Conservation (phyloP, 2,113 vertebrate species). For the Megaceryle maxima region DNA sequence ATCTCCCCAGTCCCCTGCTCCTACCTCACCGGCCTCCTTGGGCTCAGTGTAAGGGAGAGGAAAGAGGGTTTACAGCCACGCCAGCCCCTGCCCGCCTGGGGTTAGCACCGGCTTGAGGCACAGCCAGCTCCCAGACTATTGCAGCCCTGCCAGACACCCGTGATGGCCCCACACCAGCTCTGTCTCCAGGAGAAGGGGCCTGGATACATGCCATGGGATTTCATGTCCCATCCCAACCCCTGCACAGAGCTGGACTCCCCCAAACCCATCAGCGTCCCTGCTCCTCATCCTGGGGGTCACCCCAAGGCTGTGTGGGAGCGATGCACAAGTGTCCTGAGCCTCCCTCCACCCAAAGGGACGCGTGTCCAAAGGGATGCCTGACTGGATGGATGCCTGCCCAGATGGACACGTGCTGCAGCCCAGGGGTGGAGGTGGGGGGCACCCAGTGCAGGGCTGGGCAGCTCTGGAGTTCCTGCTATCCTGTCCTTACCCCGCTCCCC, state of each 20-base stretch:
- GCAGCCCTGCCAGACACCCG: fast-evolving
- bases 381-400: not conserved
- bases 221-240: not conserved
- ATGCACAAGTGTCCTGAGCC: fast-evolving
- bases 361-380: not conserved
- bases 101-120: not conserved
- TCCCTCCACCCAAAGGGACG: not conserved
- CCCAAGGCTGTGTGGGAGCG: fast-evolving
- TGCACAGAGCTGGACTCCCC: not conserved
- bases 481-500: constrained; percentile 45
- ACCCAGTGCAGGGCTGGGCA: not conserved
- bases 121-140: not conserved
- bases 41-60: constrained; percentile 41
- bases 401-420: fast-evolving
- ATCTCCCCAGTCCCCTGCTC: not conserved
- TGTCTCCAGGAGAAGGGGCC: not conserved
- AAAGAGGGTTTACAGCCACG: not conserved
- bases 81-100: fast-evolving
- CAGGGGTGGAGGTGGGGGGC: not conserved
- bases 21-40: constrained; percentile 54
- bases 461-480: not conserved
- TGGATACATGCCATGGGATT: not conserved
- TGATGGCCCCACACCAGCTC: fast-evolving
- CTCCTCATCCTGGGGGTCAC: not conserved
- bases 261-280: not conserved